Evolutionary conservation across 2,888 invertebrate genomes (phyloP), one percentile per base, ranked within the genome.

Genomic region (Leptopilina drosophilae): DNA sequence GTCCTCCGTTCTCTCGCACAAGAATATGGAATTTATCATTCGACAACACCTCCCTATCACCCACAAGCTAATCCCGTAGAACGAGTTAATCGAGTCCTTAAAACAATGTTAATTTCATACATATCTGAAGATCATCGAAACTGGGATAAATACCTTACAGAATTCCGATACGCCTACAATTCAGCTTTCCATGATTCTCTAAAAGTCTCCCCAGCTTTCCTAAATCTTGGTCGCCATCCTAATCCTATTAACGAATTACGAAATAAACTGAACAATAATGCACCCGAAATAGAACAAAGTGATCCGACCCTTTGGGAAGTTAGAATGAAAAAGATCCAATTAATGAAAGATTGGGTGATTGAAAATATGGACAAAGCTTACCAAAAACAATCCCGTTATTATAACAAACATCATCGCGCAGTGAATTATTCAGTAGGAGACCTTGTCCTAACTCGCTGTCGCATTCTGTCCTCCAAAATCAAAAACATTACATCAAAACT

Each of bases 51-150:
- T 14, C 62, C 76, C 15, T 78, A 78, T 33, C 69, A 67, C 14
- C 67, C 78, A 6, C 78, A 78, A n/a, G 1, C 69, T 1, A 78
- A 78, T 20, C 69, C 69, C 7, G 65, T 65, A 5, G 78, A 78
- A 56, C 5, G 78, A 69, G 78, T 78, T 40, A 78, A 78, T 64
- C 53, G 67, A 11, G 62, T 67, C n/a, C 3, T 78, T 5, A 78
- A 78, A 15, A 59, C 69, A 26, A 78, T 67, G 69, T 33, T 78
- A 5, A 15, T 9, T 5, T 20, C 14, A 4, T 69, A 40, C 53
- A 33, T 69, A 12, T 5, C 20, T 33, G 33, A 67, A 8, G 46
- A 78, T 56, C 56, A 78, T 15, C 6, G 40, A 2, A 14, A n/a
- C 4, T 78, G 69, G 69, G 69, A 67, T 12, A 7, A 4, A 7